Evolutionary conservation across 2,888 invertebrate species (phyloP).

Genomic region (Tenthredo scrophulariae): DNA sequence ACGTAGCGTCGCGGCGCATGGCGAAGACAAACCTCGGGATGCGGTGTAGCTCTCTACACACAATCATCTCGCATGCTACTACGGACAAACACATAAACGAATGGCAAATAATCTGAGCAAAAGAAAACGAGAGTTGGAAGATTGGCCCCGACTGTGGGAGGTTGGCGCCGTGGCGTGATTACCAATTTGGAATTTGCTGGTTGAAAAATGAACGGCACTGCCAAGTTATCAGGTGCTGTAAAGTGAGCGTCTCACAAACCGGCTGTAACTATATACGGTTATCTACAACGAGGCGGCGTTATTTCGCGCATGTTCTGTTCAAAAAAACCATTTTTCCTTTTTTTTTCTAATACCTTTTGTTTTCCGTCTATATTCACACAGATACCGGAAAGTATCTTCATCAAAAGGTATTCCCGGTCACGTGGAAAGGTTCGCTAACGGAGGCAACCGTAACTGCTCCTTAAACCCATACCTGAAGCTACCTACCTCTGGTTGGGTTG

Average conservation of each 20-base stretch:
- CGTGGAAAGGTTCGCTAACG: slow-evolving; percentile 18
- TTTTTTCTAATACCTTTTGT: neutral
- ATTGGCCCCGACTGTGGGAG: slow-evolving; percentile 76
- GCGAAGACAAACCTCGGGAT: slow-evolving; percentile 75
- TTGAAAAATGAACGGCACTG: slow-evolving; percentile 63
- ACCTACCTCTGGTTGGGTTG: slow-evolving; percentile 55
- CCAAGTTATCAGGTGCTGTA: slow-evolving; percentile 69
- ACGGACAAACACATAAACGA: slow-evolving; percentile 63
- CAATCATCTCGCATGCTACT: slow-evolving; percentile 65
- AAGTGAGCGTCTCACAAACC: slow-evolving; percentile 48
- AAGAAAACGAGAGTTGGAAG: slow-evolving; percentile 62
- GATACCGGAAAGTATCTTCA: slow-evolving; percentile 1
- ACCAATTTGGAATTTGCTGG: slow-evolving; percentile 77
- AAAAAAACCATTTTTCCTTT: neutral
- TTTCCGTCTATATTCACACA: neutral
- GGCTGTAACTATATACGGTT: slow-evolving; percentile 32
- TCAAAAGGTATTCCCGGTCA: slow-evolving; percentile 15
- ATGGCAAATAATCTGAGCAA: slow-evolving; percentile 55
- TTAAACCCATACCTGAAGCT: slow-evolving; percentile 23
- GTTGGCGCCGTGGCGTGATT: slow-evolving; percentile 78
- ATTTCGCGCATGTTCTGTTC: neutral
- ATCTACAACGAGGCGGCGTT: neutral
- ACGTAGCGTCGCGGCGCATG: slow-evolving; percentile 72
- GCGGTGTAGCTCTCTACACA: slow-evolving; percentile 71
- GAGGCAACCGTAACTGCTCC: slow-evolving; percentile 3